Base-by-base conservation (phyloP, 2,797 vertebrate genomes). In the Decapterus maruadsi region DNA sequence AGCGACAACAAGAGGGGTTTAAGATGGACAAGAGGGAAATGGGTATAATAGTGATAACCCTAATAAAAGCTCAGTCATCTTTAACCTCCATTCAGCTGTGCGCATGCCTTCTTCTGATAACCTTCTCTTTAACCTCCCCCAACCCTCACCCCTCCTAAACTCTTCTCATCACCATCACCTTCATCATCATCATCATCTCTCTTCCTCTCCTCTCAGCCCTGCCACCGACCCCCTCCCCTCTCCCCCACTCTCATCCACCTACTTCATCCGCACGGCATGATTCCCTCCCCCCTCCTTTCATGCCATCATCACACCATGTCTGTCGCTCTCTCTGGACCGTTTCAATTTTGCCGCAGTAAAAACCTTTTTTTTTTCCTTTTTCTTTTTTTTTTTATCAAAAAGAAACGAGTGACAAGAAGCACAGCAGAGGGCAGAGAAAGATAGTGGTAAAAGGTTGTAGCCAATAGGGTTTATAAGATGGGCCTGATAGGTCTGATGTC, bases 401-500 rank as follows among this genome's bases (percentile, higher is more conserved):
- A 78, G 72, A 81, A 71, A 81, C 51, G 17, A 67, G 72, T 26
- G 50, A 76, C 50, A 66, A 75, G 78, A 66, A 57, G 69, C 58
- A 53, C 46, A 54, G 72, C 57, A 43, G 69, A 62, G 36, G 45
- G 51, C 16, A 20, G 17, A 38, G 38, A 43, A 17, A 68, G 80
- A 88, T 84, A 8, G 68, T 70, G 83, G 84, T 77, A 76, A 85
- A 87, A 87, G 77, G 86, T 80, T 80, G 65, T 68, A 63, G 90
- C 84, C 75, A 68, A 16, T 46, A 66, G 61, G 78, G 70, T 83
- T 83, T 79, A 75, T 68, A 54, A 85, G 83, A 80, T 80, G 22
- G 65, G 40, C 56, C 63, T 19, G 54, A 63, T 73, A 59, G 14
- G 26, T 62, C 34, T 68, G 57, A 71, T 68, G 67, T 16, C 71